phyloP scores from a whole-genome alignment of 2,888 invertebrate species.

The Thumatha senex region DNA sequence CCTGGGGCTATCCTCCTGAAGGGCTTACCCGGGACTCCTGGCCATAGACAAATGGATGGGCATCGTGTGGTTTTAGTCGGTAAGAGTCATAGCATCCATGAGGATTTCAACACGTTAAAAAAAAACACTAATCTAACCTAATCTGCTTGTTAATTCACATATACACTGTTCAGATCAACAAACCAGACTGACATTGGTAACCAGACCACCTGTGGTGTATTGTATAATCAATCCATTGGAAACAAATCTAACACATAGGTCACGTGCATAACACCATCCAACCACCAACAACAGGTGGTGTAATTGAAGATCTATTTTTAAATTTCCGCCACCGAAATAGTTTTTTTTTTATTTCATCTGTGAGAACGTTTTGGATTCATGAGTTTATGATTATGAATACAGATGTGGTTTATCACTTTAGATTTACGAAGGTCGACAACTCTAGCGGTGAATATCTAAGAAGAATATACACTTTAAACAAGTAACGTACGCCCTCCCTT shows the following conservation, averaged over 20 bases:
- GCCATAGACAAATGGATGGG: too few species aligned
- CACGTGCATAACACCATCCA: conserved; percentile 2
- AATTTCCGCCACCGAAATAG: conserved; percentile 6
- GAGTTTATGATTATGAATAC: conserved; percentile 2
- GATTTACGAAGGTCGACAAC: conserved; percentile 3
- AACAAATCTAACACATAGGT: neutral
- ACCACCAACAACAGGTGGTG: conserved; percentile 3
- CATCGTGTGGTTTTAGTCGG: too few species aligned
- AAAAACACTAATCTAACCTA: too few species aligned
- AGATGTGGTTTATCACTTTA: conserved; percentile 1
- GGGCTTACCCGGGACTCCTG: too few species aligned
- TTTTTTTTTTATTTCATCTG: conserved; percentile 12
- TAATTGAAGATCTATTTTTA: conserved; percentile 10
- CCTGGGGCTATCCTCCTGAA: too few species aligned
- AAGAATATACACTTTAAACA: neutral
- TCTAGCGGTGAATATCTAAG: conserved; percentile 9
- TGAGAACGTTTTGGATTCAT: conserved; percentile 22
- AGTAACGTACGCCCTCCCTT: too few species aligned
- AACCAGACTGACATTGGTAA: neutral
- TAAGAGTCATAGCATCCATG: too few species aligned
- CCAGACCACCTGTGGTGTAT: neutral
- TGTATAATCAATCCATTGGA: neutral
- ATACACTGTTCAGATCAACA: neutral
- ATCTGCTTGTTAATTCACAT: neutral
- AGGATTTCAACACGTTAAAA: too few species aligned